phyloP scores from a whole-genome alignment of 1,140 invertebrate species.

The Ceratosolen fusciceps region DNA sequence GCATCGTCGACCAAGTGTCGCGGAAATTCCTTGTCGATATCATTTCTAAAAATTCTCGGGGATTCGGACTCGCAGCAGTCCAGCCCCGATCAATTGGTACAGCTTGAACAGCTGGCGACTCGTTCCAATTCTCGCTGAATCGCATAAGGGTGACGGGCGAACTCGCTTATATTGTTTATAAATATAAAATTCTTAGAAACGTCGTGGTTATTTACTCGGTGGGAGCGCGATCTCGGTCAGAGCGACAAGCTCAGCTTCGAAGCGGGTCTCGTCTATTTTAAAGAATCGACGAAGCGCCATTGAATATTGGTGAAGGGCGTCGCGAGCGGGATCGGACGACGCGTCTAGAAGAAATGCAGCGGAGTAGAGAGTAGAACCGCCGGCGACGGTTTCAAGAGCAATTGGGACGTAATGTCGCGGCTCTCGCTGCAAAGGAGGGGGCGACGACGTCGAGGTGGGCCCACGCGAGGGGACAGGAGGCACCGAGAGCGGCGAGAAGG shows the following conservation, averaged over 20 bases:
- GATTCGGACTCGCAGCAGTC: no score
- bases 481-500: background rate
- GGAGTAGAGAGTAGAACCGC: background rate
- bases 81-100: no score
- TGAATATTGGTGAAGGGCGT: background rate
- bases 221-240: no score
- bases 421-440: background rate
- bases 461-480: background rate
- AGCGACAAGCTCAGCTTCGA: background rate
- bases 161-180: no score
- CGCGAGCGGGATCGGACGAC: background rate
- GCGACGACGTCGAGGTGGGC: background rate
- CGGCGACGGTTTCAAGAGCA: background rate
- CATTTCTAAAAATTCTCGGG: slow-evolving; percentile 40
- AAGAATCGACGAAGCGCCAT: background rate
- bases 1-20: slow-evolving; percentile 29
- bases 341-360: background rate
- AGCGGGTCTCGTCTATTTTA: background rate
- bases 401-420: no score
- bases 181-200: no score
- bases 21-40: slow-evolving; percentile 26
- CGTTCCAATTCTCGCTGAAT: no score
- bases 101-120: no score
- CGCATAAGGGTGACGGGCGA: no score
- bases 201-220: no score